Conservation (phyloP, 2,888 invertebrate species). For the Cryptocephalus moraei region DNA sequence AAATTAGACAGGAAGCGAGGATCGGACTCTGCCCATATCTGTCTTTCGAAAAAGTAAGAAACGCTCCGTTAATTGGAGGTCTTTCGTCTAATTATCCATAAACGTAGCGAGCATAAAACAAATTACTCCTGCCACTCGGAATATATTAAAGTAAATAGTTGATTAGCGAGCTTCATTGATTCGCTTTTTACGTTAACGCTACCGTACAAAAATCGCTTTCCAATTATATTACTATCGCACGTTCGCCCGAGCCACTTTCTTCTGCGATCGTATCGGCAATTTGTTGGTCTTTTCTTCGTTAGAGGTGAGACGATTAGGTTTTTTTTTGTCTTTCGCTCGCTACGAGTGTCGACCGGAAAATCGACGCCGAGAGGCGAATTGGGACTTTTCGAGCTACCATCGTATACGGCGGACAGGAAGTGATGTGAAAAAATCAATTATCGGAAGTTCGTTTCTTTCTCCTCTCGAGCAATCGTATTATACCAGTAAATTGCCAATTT, state of each 20-base stretch:
- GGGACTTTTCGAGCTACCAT: no score
- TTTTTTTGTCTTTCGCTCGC: no score
- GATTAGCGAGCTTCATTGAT: constrained; percentile 7
- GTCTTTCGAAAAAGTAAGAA: no score
- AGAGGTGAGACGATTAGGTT: no score
- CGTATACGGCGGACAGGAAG: not conserved
- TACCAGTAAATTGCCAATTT: constrained; percentile 5
- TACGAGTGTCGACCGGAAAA: no score
- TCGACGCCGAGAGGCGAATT: no score
- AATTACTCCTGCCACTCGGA: constrained; percentile 7
- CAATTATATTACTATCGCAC: constrained; percentile 16
- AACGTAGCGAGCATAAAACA: constrained; percentile 10
- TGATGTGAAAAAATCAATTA: not conserved
- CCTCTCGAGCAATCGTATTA: not conserved
- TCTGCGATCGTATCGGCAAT: constrained; percentile 7
- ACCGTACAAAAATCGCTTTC: constrained; percentile 21
- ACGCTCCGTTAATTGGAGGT: not conserved
- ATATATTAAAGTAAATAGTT: constrained; percentile 12
- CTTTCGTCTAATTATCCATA: constrained; percentile 13
- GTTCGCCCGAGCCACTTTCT: constrained; percentile 19
- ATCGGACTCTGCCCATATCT: no score
- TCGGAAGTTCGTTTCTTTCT: constrained; percentile 1
- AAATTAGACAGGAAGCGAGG: no score
- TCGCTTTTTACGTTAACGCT: constrained; percentile 12
- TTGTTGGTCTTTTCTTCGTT: no score